Percentiles rank a stretch among this genome's conserved stretches.
phyloP scores from a whole-genome alignment of 2,797 vertebrate genomes.

The Leptatherina wallacei region DNA sequence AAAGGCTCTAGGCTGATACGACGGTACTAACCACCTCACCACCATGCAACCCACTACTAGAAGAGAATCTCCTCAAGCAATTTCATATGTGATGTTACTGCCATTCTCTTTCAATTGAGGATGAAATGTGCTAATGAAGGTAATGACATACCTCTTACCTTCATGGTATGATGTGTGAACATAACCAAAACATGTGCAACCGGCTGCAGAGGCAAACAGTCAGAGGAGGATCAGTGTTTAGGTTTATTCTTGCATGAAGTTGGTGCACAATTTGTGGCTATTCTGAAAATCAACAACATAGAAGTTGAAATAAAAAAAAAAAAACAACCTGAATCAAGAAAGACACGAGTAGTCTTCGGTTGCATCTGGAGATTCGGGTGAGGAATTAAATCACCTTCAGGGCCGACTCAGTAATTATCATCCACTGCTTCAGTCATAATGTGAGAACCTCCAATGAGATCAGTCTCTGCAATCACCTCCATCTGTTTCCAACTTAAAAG shows the following conservation, averaged over 20 bases:
- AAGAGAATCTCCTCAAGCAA: no score
- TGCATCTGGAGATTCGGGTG: not conserved
- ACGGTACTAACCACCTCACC: no score
- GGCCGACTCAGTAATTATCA: not conserved
- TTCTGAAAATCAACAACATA: not conserved
- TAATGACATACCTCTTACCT: not conserved
- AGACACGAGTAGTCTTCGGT: not conserved
- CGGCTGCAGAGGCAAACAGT: not conserved
- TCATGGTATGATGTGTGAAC: no score
- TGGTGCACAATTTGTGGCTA: not conserved
- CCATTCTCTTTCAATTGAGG: no score
- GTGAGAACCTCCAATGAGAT: not conserved
- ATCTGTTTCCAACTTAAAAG: conserved; percentile 5
- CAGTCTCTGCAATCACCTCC: not conserved
- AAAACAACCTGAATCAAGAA: not conserved
- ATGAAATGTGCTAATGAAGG: no score
- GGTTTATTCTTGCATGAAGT: no score
- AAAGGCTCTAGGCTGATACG: no score
- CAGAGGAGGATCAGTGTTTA: not conserved
- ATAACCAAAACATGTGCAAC: not conserved
- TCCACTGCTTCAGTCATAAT: not conserved
- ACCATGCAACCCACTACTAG: no score
- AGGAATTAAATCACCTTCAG: not conserved
- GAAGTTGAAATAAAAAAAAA: not conserved
- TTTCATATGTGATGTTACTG: no score